Evolutionary conservation across 2,888 invertebrate genomes (phyloP), one percentile per base, ranked within the genome.

Genomic region (Carterocephalus palaemon): DNA sequence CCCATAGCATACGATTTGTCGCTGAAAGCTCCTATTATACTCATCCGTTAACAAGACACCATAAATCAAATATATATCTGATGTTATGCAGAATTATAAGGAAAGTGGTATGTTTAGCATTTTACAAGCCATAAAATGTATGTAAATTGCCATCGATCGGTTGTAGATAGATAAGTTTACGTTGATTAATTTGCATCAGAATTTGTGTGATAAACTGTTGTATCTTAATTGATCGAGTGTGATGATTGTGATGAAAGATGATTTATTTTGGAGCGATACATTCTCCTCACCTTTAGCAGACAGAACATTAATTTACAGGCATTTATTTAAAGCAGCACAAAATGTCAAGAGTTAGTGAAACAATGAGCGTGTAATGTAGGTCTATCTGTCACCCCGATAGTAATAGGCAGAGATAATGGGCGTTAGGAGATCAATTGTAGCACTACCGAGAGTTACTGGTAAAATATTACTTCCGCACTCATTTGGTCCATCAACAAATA

Each of bases 281-380:
- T 36, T 36, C 29, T 8, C 33, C 26, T 45, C 43, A 45, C 43
- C 43, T 45, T 45, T 45, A 45, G 41, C 32, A 43, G 33, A 29
- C 28, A 36, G 47, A 48, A 42, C 48, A 52, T 54, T 50, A 50
- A 50, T 52, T 48, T 47, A 37, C 48, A 48, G 36, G 43, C 48
- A 53, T 53, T 52, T 55, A 51, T 51, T 57, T 49, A 46, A 48
- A 49, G 56, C 48, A 46, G 26, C 51, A 49, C 49, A 45, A 54
- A 55, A 56, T 56, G 56, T 57, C 54, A 56, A 38, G 23, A 53
- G 51, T 47, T 53, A 56, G 54, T 48, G 52, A 46, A 51, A 49
- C 52, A 53, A 53, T 36, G 41, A 40, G 38, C 41, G 34, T 46
- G 43, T 39, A 41, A 50, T 51, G 43, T 53, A 43, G 45, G 47